phyloP scores from a whole-genome alignment of 2,113 vertebrate species.

The Nettapus auritus region DNA sequence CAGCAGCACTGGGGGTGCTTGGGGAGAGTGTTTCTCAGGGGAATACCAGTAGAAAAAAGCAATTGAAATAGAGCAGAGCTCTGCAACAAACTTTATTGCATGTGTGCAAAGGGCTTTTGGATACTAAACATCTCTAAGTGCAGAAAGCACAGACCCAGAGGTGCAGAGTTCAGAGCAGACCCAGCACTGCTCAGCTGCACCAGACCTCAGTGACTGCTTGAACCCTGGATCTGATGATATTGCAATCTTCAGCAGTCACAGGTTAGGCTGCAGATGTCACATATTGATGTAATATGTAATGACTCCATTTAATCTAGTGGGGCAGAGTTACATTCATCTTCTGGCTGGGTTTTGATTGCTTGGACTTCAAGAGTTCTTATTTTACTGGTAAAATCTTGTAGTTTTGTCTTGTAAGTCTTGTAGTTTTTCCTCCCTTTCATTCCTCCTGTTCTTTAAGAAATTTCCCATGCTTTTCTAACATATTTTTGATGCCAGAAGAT shows the following conservation, averaged over 20 bases:
- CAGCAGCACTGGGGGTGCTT: fast-evolving
- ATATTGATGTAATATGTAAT: not conserved
- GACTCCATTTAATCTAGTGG: not conserved
- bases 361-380: fast-evolving
- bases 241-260: not conserved
- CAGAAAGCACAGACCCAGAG: not conserved
- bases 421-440: not conserved
- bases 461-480: not conserved
- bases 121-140: not conserved
- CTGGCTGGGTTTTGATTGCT: not conserved
- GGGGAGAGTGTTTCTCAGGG: not conserved
- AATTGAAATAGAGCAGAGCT: not conserved
- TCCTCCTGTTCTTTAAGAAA: not conserved
- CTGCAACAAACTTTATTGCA: fast-evolving
- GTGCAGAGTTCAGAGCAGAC: not conserved
- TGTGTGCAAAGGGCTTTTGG: fast-evolving
- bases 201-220: not conserved
- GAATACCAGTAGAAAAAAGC: not conserved
- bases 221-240: not conserved
- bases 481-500: not conserved
- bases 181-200: not conserved
- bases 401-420: no score
- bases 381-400: not conserved
- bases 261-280: not conserved
- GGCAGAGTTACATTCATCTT: not conserved